These are phyloP conservation scores for Percopsis omiscomaycus DNA, from an alignment of 2,797 vertebrate genomes.

Conservation along the genomic window DNA sequence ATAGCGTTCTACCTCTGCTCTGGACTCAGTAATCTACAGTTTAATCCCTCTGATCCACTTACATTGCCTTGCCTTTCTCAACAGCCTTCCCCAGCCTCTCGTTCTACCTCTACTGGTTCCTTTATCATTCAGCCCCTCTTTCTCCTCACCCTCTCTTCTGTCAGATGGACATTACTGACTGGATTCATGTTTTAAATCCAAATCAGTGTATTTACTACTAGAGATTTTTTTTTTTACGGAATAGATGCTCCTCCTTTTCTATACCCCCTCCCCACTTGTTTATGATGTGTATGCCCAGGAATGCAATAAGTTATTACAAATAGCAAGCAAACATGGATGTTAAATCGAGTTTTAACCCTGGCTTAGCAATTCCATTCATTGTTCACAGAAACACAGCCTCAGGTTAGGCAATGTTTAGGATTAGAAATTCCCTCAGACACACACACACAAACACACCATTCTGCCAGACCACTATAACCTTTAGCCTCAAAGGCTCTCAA, in stretches of 20 bases:
- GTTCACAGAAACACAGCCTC: background rate
- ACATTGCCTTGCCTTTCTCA: too few relatives aligned
- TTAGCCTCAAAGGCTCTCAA: constrained; percentile 5
- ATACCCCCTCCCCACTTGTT: background rate
- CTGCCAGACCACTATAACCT: background rate
- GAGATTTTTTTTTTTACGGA: too few relatives aligned
- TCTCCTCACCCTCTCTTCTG: background rate
- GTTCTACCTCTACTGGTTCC: too few relatives aligned
- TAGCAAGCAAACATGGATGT: too few relatives aligned
- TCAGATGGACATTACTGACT: too few relatives aligned
- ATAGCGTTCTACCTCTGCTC: background rate
- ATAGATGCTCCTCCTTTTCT: too few relatives aligned
- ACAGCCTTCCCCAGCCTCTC: too few relatives aligned
- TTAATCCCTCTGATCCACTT: background rate
- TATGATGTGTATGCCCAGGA: too few relatives aligned
- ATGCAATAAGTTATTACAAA: too few relatives aligned
- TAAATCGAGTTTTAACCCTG: background rate
- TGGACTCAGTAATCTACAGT: background rate
- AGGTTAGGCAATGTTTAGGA: background rate
- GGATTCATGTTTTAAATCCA: too few relatives aligned
- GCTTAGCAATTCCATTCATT: background rate
- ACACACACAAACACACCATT: background rate
- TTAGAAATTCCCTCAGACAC: constrained; percentile 1
- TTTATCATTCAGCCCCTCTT: too few relatives aligned
- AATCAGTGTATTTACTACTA: too few relatives aligned